These are phyloP conservation scores for Cordylochernes scorpioides DNA, from an alignment of 2,888 invertebrate species.

Conservation along the genomic window DNA sequence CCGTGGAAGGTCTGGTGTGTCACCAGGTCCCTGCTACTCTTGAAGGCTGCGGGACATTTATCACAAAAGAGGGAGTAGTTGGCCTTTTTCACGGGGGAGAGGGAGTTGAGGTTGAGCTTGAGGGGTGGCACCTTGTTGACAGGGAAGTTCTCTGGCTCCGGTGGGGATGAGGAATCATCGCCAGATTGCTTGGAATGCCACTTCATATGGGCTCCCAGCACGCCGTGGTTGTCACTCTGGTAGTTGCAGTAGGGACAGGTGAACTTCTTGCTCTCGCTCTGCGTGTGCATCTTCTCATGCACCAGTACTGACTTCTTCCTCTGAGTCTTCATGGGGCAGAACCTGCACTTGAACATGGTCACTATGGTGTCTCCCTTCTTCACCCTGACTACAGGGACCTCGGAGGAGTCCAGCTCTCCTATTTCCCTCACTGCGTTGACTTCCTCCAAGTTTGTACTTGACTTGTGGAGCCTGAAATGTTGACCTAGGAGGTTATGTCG, in stretches of 20 bases:
- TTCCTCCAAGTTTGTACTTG: not conserved
- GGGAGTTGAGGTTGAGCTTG: not conserved
- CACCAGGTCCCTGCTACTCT: slow-evolving; percentile 41
- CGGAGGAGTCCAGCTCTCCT: not conserved
- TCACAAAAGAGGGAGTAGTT: slow-evolving; percentile 31
- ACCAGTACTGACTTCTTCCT: slow-evolving; percentile 48
- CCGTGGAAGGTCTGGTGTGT: slow-evolving; percentile 44
- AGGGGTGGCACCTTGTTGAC: no score
- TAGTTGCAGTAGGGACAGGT: slow-evolving; percentile 49
- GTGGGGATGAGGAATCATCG: slow-evolving; percentile 9
- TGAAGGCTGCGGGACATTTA: slow-evolving; percentile 55
- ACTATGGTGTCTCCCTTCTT: slow-evolving; percentile 40
- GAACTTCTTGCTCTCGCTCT: slow-evolving; percentile 13
- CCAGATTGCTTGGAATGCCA: slow-evolving; percentile 29
- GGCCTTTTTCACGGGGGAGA: not conserved
- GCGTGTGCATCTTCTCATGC: slow-evolving; percentile 48
- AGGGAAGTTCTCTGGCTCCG: no score
- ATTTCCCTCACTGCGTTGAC: no score
- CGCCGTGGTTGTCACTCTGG: slow-evolving; percentile 40
- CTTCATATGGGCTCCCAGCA: slow-evolving; percentile 34
- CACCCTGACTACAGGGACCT: slow-evolving; percentile 44
- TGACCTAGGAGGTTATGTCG: slow-evolving; percentile 49
- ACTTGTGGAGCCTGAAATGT: slow-evolving; percentile 41
- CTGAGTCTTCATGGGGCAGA: slow-evolving; percentile 56
- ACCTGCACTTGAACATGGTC: slow-evolving; percentile 57